phyloP scores from a whole-genome alignment of 2,113 vertebrate species.

The Phalacrocorax aristotelis region DNA sequence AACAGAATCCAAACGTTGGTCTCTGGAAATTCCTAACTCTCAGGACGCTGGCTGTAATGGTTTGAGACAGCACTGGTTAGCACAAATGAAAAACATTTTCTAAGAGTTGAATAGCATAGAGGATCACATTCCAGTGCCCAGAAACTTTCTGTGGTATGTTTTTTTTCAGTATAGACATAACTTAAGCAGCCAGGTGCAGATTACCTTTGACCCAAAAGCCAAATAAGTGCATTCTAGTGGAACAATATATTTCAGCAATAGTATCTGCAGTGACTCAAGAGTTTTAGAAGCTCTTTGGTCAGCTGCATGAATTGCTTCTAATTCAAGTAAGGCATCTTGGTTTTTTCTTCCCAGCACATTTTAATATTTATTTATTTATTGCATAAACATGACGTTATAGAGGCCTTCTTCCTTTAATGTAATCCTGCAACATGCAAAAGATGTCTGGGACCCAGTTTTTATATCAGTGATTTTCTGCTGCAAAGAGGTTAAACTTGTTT shows the following conservation, averaged over 20 bases:
- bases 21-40: background rate
- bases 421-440: background rate
- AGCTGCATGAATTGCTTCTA: background rate
- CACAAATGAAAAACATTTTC: background rate
- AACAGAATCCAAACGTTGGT: background rate
- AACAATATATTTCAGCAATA: background rate
- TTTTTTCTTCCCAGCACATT: background rate
- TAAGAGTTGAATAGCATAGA: background rate
- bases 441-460: background rate
- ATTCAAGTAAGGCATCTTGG: background rate
- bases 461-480: background rate
- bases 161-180: background rate
- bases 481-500: background rate
- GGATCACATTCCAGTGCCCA: background rate
- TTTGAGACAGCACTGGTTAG: background rate
- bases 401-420: background rate
- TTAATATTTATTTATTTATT: background rate
- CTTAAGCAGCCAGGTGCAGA: background rate
- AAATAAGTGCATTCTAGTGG: background rate
- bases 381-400: background rate
- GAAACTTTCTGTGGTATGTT: background rate
- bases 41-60: fast-evolving
- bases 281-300: background rate
- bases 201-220: background rate
- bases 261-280: background rate